Percentiles rank a stretch among this genome's conserved stretches.
Evolutionary conservation across 2,888 invertebrate genomes (phyloP).

Genomic region (Rhabditoides inermis): DNA sequence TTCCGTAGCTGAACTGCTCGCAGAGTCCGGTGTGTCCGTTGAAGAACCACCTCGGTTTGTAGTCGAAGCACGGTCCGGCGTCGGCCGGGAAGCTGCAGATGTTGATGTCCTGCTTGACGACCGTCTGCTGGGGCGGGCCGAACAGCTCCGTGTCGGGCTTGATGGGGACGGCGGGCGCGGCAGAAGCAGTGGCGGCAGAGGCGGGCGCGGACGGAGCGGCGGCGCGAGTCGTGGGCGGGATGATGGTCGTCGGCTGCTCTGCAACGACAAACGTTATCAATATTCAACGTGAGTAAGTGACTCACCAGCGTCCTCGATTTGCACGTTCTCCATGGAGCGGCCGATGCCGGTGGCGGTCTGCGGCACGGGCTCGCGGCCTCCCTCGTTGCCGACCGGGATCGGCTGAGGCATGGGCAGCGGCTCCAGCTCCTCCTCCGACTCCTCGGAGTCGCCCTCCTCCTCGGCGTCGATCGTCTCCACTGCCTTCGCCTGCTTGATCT

Average conservation of each 20-base stretch:
- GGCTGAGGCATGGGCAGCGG: no score
- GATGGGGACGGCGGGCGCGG: conserved; percentile 8
- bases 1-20: conserved; percentile 48
- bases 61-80: conserved; percentile 42
- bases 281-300: no score
- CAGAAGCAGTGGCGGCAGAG: neutral
- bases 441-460: no score
- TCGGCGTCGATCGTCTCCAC: conserved; percentile 16
- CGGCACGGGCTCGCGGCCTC: no score
- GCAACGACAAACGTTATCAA: no score
- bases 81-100: conserved; percentile 41
- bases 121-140: conserved; percentile 4
- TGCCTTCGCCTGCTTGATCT: neutral
- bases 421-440: no score
- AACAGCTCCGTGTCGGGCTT: conserved; percentile 5
- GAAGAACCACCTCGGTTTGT: conserved; percentile 45
- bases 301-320: no score
- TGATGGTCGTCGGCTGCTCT: no score
- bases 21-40: conserved; percentile 42
- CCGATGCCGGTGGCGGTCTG: no score
- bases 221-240: neutral
- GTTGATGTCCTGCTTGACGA: conserved; percentile 11
- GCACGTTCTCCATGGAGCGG: no score
- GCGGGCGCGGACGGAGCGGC: neutral
- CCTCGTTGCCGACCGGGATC: no score